Evolutionary conservation across 2,113 vertebrate genomes (phyloP).

Genomic region (Cavia aperea): DNA sequence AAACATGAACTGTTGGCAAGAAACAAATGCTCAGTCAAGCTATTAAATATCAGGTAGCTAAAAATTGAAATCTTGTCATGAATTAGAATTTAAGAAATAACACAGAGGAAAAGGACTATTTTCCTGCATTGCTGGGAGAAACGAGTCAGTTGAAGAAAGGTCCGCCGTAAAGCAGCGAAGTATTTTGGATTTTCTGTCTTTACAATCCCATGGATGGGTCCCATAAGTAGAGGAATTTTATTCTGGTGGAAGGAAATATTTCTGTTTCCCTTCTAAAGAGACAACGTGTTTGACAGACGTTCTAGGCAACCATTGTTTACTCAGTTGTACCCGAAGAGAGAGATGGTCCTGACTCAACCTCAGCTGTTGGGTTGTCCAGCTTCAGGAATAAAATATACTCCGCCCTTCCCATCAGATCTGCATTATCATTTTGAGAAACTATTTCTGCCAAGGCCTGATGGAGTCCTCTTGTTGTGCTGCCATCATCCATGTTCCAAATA

Average conservation of each 20-base stretch:
- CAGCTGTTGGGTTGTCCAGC: neutral
- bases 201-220: neutral
- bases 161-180: neutral
- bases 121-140: neutral
- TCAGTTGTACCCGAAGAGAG: neutral
- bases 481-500: neutral
- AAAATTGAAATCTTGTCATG: constrained; percentile 29
- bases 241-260: neutral
- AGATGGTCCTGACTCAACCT: neutral
- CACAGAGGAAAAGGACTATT: neutral
- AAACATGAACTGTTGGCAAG: neutral
- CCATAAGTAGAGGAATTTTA: neutral
- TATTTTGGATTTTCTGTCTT: constrained; percentile 29
- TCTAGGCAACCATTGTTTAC: constrained; percentile 19
- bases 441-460: neutral
- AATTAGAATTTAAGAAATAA: constrained; percentile 35
- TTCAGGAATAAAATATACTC: neutral
- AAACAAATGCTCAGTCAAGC: constrained; percentile 14
- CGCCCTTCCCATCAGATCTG: neutral
- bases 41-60: constrained; percentile 8
- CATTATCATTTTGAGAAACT: neutral
- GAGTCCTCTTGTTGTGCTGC: neutral
- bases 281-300: constrained; percentile 11
- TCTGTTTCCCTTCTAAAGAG: neutral
- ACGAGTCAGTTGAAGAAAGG: neutral